A percentile compares a stretch with the other conserved stretches of the same genome.
phyloP scores from a whole-genome alignment of 30 jellyfish, hydroid and myxozoan genomes.

The Hydra vulgaris region DNA sequence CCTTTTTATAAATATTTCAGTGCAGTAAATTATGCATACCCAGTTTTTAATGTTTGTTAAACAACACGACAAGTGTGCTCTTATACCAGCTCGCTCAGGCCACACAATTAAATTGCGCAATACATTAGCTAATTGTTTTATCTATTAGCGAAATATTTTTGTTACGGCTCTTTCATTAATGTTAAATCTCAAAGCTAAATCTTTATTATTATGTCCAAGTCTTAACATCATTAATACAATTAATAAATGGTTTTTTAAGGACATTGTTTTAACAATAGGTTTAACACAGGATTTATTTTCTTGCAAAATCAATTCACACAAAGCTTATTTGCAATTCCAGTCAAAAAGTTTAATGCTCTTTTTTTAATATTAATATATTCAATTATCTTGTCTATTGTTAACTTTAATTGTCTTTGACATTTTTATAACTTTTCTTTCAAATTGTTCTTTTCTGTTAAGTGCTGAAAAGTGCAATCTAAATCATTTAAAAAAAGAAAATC shows the following conservation, averaged over 20 bases:
- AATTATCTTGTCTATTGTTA: too few species aligned
- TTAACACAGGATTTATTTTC: too few species aligned
- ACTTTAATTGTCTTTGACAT: too few species aligned
- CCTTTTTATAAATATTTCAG: constrained; percentile 33
- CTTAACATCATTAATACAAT: not conserved
- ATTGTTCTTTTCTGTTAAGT: too few species aligned
- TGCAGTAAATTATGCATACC: constrained; percentile 43
- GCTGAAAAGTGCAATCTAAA: too few species aligned
- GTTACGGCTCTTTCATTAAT: not conserved
- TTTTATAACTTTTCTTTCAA: too few species aligned
- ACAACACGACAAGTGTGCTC: not conserved
- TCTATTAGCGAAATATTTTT: not conserved
- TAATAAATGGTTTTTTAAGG: not conserved
- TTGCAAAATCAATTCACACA: too few species aligned
- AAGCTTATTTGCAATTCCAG: too few species aligned
- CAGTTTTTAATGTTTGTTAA: constrained; percentile 2
- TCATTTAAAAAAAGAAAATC: too few species aligned
- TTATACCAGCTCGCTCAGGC: not conserved
- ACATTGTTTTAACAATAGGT: not conserved
- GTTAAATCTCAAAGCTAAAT: not conserved
- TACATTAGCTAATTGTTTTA: not conserved
- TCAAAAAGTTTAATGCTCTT: too few species aligned
- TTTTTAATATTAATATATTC: too few species aligned
- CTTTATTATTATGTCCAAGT: not conserved
- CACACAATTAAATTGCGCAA: not conserved